Evolutionary conservation across 2,888 invertebrate genomes (phyloP), one percentile per base, ranked within the genome.

Genomic region (Xanthia icteritia): DNA sequence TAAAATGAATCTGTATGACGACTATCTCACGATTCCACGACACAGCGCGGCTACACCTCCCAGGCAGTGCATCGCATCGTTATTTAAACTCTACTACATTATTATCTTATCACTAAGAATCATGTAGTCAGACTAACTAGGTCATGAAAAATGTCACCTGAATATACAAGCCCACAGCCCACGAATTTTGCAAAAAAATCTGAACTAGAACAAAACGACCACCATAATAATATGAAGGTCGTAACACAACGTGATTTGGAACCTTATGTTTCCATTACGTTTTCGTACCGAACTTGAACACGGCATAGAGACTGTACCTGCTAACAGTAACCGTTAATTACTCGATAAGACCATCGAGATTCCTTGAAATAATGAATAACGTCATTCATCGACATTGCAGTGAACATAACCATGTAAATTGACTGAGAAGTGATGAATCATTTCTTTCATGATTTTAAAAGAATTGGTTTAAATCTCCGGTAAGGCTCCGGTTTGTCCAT

Each of bases 301-400:
- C 71, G 27, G 73, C 76, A 64, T 76, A 75, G 66, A 86, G 36
- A 73, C 86, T 60, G 66, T 73, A 71, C 73, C 71, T 70, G 76
- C 75, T 74, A 84, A 68, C 79, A 80, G 75, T 54, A 82, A 72
- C 81, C 66, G 81, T 83, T 90, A 90, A 90, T 90, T 89, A 75
- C 82, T 68, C 77, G 85, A 86, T 90, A 91, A 90, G 90, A 88
- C 92, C 91, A 91, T 90, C 91, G 89, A 87, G 91, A 87, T 91
- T 90, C 88, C 87, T 88, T 86, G 89, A 89, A 92, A 91, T 89
- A 91, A 91, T 91, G 88, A 87, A 86, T 84, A 86, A 85, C 90
- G 89, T 89, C 91, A 90, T 89, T 86, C 85, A 77, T 75, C 76
- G 81, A 81, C 79, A 79, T 79, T 76, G 79, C 61, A 70, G 63